Evolutionary conservation across 2,113 vertebrate genomes (phyloP).

Genomic region (Sarotherodon lohbergeri): DNA sequence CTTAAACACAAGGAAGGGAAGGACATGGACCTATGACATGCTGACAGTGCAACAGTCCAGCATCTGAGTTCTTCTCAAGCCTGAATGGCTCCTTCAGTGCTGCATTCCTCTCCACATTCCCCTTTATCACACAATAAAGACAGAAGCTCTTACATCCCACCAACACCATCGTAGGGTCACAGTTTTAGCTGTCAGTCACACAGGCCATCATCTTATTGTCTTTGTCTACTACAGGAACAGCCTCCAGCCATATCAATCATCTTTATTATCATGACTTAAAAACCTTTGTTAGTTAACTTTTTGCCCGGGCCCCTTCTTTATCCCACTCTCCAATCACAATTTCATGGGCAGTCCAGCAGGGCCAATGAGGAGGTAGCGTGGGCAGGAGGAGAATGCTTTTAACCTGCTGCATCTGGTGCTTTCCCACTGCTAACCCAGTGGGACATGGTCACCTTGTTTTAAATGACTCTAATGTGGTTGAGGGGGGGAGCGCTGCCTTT

Average conservation of each 20-base stretch:
- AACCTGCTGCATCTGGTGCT: conserved; percentile 79
- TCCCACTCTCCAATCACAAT: conserved; percentile 74
- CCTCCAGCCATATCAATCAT: conserved; percentile 75
- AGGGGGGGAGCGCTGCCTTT: conserved; percentile 61
- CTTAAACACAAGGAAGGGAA: not conserved
- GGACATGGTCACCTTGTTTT: conserved; percentile 80
- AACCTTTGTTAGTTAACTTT: conserved; percentile 73
- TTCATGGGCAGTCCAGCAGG: conserved; percentile 70
- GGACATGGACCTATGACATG: conserved; percentile 16
- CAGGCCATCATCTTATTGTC: conserved; percentile 52
- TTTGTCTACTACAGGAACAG: conserved; percentile 70
- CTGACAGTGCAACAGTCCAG: conserved; percentile 1
- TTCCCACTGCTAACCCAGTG: conserved; percentile 75
- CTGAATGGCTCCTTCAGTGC: conserved; percentile 37
- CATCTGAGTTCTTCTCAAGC: conserved; percentile 6
- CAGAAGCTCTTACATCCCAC: conserved; percentile 58
- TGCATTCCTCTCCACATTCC: conserved; percentile 53
- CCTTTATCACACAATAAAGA: conserved; percentile 54
- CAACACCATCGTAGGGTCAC: conserved; percentile 57
- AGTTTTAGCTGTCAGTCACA: conserved; percentile 68
- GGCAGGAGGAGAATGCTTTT: conserved; percentile 76
- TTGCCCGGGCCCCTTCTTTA: conserved; percentile 58
- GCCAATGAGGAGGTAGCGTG: conserved; percentile 70
- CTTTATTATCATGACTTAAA: conserved; percentile 79
- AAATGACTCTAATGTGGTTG: conserved; percentile 63